These are phyloP conservation scores for Guaruba guarouba DNA, from an alignment of 2,113 vertebrate species.

Conservation along the genomic window DNA sequence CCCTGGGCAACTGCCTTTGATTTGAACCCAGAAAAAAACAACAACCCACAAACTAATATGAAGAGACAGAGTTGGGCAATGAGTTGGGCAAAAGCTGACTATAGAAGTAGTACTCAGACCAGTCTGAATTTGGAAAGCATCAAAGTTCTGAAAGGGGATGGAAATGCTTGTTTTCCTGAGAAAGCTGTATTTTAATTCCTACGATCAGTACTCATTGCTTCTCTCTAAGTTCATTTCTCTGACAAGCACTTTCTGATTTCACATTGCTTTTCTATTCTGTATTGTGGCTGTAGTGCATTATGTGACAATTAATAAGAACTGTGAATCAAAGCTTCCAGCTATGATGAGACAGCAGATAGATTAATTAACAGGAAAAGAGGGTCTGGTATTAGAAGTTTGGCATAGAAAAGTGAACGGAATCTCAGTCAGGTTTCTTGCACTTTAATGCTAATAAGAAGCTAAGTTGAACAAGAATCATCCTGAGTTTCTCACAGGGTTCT, in stretches of 20 bases:
- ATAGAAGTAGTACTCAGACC: neutral
- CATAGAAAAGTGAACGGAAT: neutral
- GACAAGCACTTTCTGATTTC: neutral
- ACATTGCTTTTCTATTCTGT: neutral
- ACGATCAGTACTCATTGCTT: neutral
- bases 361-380: neutral
- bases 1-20: neutral
- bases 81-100: neutral
- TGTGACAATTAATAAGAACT: slow-evolving; percentile 16
- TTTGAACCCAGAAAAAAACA: neutral
- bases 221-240: neutral
- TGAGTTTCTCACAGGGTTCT: neutral
- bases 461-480: neutral
- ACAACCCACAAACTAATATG: rapidly evolving
- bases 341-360: neutral
- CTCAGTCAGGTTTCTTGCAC: neutral
- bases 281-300: neutral
- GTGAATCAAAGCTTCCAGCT: slow-evolving; percentile 4
- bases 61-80: neutral
- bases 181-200: neutral
- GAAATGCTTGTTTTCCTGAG: neutral
- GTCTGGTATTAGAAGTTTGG: neutral
- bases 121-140: neutral
- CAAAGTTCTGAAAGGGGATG: rapidly evolving
- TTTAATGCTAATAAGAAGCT: neutral